phyloP scores from a whole-genome alignment of 2,113 vertebrate genomes.

The Cairina moschata region DNA sequence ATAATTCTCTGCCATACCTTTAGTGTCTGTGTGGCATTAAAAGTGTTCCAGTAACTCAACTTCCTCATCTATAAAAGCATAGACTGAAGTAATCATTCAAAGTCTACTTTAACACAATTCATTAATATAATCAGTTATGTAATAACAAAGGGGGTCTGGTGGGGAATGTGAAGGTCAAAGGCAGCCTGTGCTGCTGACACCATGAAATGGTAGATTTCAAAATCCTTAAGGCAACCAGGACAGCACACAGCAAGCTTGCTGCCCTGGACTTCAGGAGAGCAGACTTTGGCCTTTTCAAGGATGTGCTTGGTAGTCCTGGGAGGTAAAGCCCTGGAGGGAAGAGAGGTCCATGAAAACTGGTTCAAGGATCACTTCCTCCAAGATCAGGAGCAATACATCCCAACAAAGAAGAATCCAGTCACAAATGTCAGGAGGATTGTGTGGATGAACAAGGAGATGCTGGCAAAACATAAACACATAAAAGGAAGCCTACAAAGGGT shows the following conservation, averaged over 20 bases:
- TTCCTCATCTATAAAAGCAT: not conserved
- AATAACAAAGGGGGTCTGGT: not conserved
- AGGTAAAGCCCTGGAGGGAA: not conserved
- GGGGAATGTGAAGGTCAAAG: not conserved
- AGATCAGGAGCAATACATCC: no score
- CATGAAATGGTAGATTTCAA: not conserved
- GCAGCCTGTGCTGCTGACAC: not conserved
- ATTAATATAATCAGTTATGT: not conserved
- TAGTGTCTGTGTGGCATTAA: rapidly evolving
- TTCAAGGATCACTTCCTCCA: not conserved
- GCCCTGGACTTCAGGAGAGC: not conserved
- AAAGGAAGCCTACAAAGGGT: no score
- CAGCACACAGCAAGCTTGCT: not conserved
- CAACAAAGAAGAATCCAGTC: no score
- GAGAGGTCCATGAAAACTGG: no score
- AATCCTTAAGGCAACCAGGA: not conserved
- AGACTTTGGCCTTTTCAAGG: not conserved
- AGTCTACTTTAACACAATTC: not conserved
- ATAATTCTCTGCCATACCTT: not conserved
- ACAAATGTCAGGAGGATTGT: no score
- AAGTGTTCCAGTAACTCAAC: not conserved
- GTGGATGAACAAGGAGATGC: no score
- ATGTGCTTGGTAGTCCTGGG: not conserved
- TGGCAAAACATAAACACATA: no score
- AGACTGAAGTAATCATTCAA: not conserved